Evolutionary conservation across 35 echinoderm and acorn worm genomes (phyloP).

Genomic region (Anneissia japonica): DNA sequence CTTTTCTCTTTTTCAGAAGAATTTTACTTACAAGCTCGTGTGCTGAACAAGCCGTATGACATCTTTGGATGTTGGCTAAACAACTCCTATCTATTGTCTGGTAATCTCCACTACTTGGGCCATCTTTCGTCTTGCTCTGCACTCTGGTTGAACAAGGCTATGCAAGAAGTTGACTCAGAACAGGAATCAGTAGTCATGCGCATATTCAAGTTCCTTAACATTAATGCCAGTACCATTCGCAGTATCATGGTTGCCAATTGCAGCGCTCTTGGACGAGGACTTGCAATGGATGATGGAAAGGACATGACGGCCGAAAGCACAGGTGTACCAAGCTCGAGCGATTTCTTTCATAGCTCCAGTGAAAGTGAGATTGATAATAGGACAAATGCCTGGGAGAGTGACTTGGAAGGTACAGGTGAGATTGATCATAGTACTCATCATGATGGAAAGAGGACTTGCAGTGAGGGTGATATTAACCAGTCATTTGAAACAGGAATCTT

Average conservation of each 20-base stretch:
- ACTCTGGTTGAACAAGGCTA: slow-evolving; percentile 76
- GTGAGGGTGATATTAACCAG: neutral
- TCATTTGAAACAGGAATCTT: neutral
- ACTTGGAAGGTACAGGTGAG: slow-evolving; percentile 20
- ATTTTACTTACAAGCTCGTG: slow-evolving; percentile 67
- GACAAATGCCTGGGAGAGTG: slow-evolving; percentile 49
- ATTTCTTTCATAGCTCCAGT: slow-evolving; percentile 35
- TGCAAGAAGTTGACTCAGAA: slow-evolving; percentile 64
- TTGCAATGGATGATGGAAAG: neutral
- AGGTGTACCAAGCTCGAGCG: slow-evolving; percentile 10
- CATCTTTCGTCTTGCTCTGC: slow-evolving; percentile 75
- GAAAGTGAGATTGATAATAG: slow-evolving; percentile 54
- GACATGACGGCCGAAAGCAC: neutral
- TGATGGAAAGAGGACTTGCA: neutral
- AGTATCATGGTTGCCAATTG: slow-evolving; percentile 72
- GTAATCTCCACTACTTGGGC: slow-evolving; percentile 73
- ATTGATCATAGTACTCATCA: neutral
- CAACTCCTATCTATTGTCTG: slow-evolving; percentile 58
- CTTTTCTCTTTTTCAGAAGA: slow-evolving; percentile 47
- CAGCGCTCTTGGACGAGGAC: slow-evolving; percentile 44
- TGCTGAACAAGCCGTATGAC: slow-evolving; percentile 75
- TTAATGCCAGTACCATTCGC: slow-evolving; percentile 68
- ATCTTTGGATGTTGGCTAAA: slow-evolving; percentile 82
- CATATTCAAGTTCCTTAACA: slow-evolving; percentile 74
- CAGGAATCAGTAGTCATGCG: slow-evolving; percentile 77